Base-by-base conservation (phyloP, 2,797 vertebrate genomes). In the Amblyopsis hoosieri region DNA sequence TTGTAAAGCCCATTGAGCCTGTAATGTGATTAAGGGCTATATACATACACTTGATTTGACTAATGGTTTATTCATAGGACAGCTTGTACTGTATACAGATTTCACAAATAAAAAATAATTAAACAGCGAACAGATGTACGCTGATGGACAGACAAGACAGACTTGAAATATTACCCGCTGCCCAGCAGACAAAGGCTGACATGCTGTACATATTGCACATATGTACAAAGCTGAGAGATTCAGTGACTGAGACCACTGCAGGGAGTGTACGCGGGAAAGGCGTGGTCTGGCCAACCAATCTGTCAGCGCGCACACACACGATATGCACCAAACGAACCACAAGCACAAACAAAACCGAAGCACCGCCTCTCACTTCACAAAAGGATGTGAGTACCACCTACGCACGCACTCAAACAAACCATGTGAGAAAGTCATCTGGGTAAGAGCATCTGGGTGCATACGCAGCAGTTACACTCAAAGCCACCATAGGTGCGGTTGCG, bases 401-500 rank as follows among this genome's bases (percentile, higher is more conserved):
- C 23, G 23, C 23, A 23, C 4, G 9, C 37, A 42, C 37, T 9
- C 6, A 9, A 42, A 42, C 37, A 42, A 42, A 42, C 37, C 8
- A 2, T 9, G 8, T 2, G 37, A 42, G 37, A 42, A 42, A 42
- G 37, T 42, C 37, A 42, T 42, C 37, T 9, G 37, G 37, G 37
- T 42, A 42, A 42, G 37, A 42, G 63, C 48, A 51, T 50, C 46
- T 61, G 54, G 58, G 73, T 15, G 58, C 60, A 47, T 64, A 62
- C 52, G 57, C 49, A 68, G 54, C 64, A 42, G 57, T 65, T 54
- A 73, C 50, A 66, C 64, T 45, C 56, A 64, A 15, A 61, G 13
- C 10, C 64, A 68, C n/a, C 29, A 42, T 61, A 61, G 73, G 69
- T 66, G 62, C 66, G 66, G 63, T 62, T 83, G 69, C 69, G 63